phyloP scores from a whole-genome alignment of 2,888 invertebrate species.

The Tridacna gigas region DNA sequence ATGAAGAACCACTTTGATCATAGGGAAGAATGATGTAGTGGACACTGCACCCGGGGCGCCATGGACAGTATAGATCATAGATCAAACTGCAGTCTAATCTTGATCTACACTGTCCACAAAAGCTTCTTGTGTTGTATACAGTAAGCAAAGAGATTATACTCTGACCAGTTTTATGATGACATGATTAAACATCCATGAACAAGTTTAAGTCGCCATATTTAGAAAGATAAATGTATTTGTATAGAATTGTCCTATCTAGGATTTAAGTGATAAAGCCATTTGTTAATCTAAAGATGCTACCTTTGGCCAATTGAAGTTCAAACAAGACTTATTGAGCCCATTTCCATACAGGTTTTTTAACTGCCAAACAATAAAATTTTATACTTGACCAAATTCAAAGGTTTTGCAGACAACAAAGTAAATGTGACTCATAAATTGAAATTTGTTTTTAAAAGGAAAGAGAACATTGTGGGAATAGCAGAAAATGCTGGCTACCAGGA shows the following conservation, averaged over 20 bases:
- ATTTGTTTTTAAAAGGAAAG: too few relatives aligned
- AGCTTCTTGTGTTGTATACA: too few relatives aligned
- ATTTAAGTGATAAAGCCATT: conserved; percentile 18
- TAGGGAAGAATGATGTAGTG: too few relatives aligned
- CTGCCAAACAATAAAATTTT: background rate
- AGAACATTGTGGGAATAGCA: too few relatives aligned
- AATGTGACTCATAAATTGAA: background rate
- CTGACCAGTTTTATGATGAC: too few relatives aligned
- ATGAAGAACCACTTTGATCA: too few relatives aligned
- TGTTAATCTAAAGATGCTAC: conserved; percentile 46
- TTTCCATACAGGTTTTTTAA: background rate
- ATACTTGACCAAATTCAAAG: background rate
- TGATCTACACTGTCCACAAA: too few relatives aligned
- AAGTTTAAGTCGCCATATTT: conserved; percentile 11
- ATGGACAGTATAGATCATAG: too few relatives aligned
- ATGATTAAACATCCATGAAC: background rate
- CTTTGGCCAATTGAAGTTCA: conserved; percentile 40
- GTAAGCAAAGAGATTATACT: too few relatives aligned
- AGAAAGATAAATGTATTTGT: conserved; percentile 18
- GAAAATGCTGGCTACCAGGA: too few relatives aligned
- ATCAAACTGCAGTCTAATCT: too few relatives aligned
- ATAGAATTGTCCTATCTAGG: conserved; percentile 5
- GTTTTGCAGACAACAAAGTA: background rate
- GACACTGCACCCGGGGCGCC: too few relatives aligned
- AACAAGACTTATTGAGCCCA: conserved; percentile 20